Evolutionary conservation across 2,113 vertebrate species (phyloP).

Genomic region (Penelope pileata): DNA sequence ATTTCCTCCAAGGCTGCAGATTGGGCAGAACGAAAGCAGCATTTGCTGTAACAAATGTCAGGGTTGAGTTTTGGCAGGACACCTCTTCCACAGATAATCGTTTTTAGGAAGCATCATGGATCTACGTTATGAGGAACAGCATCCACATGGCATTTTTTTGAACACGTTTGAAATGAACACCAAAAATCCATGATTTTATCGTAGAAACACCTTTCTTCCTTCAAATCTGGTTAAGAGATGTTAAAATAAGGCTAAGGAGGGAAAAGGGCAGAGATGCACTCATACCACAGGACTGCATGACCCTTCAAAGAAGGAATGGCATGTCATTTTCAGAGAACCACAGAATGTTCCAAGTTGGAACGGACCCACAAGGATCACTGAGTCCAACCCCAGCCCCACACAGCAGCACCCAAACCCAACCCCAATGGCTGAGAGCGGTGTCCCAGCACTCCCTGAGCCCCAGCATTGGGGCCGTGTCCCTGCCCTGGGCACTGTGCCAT

Average conservation of each 20-base stretch:
- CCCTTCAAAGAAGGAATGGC: neutral
- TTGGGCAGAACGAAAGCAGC: neutral
- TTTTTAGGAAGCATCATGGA: neutral
- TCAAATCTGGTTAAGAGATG: neutral
- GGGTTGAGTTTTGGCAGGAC: neutral
- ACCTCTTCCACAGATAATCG: neutral
- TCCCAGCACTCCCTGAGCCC: neutral
- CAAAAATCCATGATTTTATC: neutral
- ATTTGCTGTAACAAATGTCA: neutral
- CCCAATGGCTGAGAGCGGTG: neutral
- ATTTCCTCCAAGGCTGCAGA: neutral
- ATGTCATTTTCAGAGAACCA: neutral
- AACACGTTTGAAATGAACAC: neutral
- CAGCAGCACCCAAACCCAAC: neutral
- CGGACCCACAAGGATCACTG: neutral
- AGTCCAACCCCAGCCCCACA: neutral
- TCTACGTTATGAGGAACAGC: neutral
- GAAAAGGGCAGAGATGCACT: neutral
- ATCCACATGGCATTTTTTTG: neutral
- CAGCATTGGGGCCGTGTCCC: too few species aligned
- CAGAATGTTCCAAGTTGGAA: neutral
- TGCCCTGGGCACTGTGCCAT: too few species aligned
- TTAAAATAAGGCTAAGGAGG: neutral
- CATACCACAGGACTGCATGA: accelerated
- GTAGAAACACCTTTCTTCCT: neutral